A percentile compares a stretch with the other conserved stretches of the same genome.
These are phyloP conservation scores for Agrenia bidenticulata DNA, from an alignment of 2,888 invertebrate genomes.

Conservation along the genomic window DNA sequence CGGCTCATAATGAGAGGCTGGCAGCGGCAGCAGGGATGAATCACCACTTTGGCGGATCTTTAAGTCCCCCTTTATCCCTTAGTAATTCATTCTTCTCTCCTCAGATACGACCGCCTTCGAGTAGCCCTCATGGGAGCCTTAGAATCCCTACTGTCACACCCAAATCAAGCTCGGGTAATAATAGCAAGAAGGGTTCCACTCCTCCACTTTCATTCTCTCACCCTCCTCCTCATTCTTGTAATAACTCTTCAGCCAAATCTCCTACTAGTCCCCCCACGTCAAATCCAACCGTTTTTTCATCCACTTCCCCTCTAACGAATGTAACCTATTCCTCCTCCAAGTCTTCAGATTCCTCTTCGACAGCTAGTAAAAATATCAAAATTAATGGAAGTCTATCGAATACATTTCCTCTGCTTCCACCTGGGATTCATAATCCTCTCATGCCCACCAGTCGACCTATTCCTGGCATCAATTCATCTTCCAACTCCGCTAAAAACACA, in stretches of 20 bases:
- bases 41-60: constrained; percentile 37
- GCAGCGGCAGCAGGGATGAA: constrained; percentile 34
- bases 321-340: background rate
- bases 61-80: constrained; percentile 45
- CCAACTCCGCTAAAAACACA: constrained; percentile 18
- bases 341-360: background rate
- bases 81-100: constrained; percentile 36
- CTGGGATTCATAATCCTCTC: constrained; percentile 43
- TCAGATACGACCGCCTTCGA: constrained; percentile 17
- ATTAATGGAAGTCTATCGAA: constrained; percentile 6
- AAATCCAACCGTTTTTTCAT: constrained; percentile 2
- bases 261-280: constrained; percentile 6
- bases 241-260: background rate
- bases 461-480: constrained; percentile 22
- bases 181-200: constrained; percentile 19
- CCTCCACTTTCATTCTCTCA: constrained; percentile 14
- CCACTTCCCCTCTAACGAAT: background rate
- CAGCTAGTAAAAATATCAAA: constrained; percentile 2
- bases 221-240: constrained; percentile 13
- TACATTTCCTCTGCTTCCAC: constrained; percentile 40
- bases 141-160: constrained; percentile 33
- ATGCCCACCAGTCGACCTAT: constrained; percentile 25
- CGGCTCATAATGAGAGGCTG: constrained; percentile 35
- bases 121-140: constrained; percentile 22
- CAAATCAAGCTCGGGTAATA: constrained; percentile 11